Base-by-base conservation (phyloP, 2,888 invertebrate species). In the Orgyia antiqua region DNA sequence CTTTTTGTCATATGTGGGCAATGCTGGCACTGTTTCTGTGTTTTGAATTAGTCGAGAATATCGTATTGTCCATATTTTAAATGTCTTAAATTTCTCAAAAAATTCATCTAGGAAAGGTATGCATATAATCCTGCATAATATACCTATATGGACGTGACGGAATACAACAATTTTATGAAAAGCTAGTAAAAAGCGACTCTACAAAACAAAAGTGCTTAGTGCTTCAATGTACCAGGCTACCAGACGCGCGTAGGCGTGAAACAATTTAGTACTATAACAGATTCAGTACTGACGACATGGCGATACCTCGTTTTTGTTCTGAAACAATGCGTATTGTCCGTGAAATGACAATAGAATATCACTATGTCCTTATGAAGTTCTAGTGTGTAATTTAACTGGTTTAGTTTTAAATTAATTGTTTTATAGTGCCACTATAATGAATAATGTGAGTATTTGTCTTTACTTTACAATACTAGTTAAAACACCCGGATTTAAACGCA, bases 161-260 rank as follows among this genome's bases (percentile, higher is more conserved):
- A n/a, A n/a, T 15, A 15, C 15, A 15, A 4, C 6, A 6, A 15
- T 42, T 29, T 23, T 42, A 51, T 26, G 27, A 43, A 48, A 37
- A 31, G 34, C 29, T 27, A 19, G 2, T 34, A 31, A 31, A 44
- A 38, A 31, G 30, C 27, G 26, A 15, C 15, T 15, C 15, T 15
- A 10, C 10, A 4, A 27, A 12, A 34, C 11, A 31, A 31, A 31
- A 31, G 37, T 37, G 17, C 34, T 31, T 27, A 31, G 31, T 31
- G 21, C 35, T 21, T 31, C 31, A 26, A 23, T 37, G 60, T 70
- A 71, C 68, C 53, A 66, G 64, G 66, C 38, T 44, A 8, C 21
- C 67, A 68, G 53, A 52, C 47, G 24, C 33, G 48, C 44, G 67
- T 67, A 65, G 65, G 68, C 60, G 68, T 57, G 18, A 37, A 37